These are phyloP conservation scores for Acanthosepion pharaonis DNA, from an alignment of 2,888 invertebrate species.

Conservation along the genomic window DNA sequence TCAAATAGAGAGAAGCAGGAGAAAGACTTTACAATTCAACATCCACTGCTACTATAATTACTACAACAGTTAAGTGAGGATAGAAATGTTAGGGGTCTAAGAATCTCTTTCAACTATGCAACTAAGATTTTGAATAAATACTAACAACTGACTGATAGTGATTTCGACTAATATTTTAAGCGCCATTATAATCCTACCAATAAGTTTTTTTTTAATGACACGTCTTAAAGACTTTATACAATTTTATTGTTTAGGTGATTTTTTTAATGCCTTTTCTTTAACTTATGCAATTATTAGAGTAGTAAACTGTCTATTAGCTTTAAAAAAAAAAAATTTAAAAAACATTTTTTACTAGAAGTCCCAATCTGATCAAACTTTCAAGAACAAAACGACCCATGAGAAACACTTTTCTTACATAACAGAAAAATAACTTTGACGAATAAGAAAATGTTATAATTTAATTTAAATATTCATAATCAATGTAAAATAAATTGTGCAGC, in stretches of 20 bases:
- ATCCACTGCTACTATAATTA: conserved; percentile 33
- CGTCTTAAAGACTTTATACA: background rate
- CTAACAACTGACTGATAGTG: too few relatives aligned
- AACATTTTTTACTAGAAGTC: too few relatives aligned
- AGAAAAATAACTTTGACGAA: too few relatives aligned
- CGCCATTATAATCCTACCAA: background rate
- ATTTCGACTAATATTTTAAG: background rate
- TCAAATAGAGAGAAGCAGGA: background rate
- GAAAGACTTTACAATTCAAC: background rate
- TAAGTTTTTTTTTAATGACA: background rate
- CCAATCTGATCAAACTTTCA: too few relatives aligned
- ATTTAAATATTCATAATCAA: too few relatives aligned
- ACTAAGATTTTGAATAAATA: too few relatives aligned
- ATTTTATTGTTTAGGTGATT: background rate
- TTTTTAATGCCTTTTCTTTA: background rate
- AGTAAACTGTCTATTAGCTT: too few relatives aligned
- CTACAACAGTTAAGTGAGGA: background rate
- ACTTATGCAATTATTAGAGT: background rate
- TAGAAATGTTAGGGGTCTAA: background rate
- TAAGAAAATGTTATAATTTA: too few relatives aligned
- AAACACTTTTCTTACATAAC: too few relatives aligned
- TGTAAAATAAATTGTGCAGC: too few relatives aligned
- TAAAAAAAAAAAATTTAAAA: too few relatives aligned
- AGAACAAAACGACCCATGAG: too few relatives aligned
- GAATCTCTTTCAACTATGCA: background rate